These are phyloP conservation scores for Pseudochirops cupreus DNA, from an alignment of 2,797 vertebrate species.

Conservation along the genomic window DNA sequence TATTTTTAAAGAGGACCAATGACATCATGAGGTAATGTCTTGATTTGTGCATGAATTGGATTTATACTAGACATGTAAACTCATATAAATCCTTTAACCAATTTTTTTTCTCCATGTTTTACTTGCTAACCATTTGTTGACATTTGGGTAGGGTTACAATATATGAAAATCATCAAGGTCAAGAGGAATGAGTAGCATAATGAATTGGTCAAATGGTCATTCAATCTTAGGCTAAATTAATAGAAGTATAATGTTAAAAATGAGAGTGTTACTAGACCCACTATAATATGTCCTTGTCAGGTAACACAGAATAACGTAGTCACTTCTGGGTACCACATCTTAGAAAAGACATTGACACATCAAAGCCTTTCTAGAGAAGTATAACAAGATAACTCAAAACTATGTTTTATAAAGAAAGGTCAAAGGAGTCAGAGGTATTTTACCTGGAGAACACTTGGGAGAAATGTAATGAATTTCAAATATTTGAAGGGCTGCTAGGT, in stretches of 20 bases:
- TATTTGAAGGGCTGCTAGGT: neutral
- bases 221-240: no score
- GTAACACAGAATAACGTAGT: neutral
- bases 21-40: no score
- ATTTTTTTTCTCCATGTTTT: no score
- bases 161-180: neutral
- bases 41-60: no score
- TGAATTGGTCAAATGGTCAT: no score
- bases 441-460: neutral
- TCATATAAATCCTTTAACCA: no score
- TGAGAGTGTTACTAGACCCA: neutral
- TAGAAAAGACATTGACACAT: neutral
- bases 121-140: neutral
- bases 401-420: neutral
- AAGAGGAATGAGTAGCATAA: neutral
- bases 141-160: neutral
- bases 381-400: neutral
- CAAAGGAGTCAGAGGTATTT: neutral
- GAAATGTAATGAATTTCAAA: neutral
- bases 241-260: neutral
- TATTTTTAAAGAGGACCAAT: no score
- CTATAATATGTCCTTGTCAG: neutral
- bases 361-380: neutral
- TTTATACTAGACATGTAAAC: no score
- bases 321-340: no score